phyloP scores from a whole-genome alignment of 2,797 vertebrate genomes.

The Syngnathus rostellatus region DNA sequence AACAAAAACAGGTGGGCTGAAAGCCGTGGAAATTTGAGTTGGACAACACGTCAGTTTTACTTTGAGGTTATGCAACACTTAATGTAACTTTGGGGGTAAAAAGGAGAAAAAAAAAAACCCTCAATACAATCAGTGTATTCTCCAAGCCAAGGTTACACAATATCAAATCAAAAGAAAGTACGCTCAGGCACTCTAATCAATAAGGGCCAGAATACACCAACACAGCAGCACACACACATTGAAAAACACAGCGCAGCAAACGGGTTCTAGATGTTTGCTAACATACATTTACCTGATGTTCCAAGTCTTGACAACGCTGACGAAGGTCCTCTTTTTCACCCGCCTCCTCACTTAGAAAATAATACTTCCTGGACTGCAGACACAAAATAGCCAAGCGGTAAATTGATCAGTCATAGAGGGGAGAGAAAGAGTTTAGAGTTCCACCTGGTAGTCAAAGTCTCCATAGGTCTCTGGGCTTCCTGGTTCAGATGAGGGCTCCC shows the following conservation, averaged over 20 bases:
- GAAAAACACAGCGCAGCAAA: slow-evolving; percentile 7
- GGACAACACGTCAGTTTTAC: slow-evolving; percentile 59
- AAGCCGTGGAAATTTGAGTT: slow-evolving; percentile 56
- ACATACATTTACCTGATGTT: slow-evolving; percentile 75
- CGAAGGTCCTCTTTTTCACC: slow-evolving; percentile 70
- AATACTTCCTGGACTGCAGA: slow-evolving; percentile 84
- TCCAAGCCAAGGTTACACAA: slow-evolving; percentile 26
- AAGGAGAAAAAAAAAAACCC: slow-evolving; percentile 8
- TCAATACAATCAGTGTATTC: slow-evolving; percentile 13
- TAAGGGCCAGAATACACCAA: slow-evolving; percentile 28
- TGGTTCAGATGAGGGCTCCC: slow-evolving; percentile 68
- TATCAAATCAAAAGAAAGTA: background rate
- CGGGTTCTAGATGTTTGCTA: background rate
- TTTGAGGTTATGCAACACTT: slow-evolving; percentile 54
- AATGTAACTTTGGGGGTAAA: slow-evolving; percentile 12
- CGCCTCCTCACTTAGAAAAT: slow-evolving; percentile 82
- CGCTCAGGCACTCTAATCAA: slow-evolving; percentile 30
- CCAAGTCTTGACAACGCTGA: slow-evolving; percentile 75
- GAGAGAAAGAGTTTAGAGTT: background rate
- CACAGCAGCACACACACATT: slow-evolving; percentile 16
- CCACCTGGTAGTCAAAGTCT: slow-evolving; percentile 85
- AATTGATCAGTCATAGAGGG: background rate
- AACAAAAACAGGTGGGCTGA: slow-evolving; percentile 61
- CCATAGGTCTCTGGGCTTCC: slow-evolving; percentile 74
- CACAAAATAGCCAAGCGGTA: slow-evolving; percentile 5